A percentile compares a stretch with the other conserved stretches of the same genome.
Evolutionary conservation across 2,888 invertebrate species (phyloP).

Genomic region (Eretmocerus hayati): DNA sequence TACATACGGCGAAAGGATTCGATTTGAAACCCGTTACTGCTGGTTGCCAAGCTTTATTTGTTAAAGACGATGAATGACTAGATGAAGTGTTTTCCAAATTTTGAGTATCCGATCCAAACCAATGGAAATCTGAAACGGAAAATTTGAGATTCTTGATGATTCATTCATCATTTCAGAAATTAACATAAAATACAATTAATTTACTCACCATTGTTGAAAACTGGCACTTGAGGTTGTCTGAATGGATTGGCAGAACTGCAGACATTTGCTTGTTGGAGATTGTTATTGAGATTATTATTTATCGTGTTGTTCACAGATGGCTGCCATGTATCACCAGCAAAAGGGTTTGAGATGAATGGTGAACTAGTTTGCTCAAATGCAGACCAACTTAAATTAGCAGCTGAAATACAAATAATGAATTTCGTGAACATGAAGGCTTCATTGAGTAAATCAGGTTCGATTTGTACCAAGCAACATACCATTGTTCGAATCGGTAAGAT

Average conservation of each 20-base stretch:
- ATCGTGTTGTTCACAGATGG: constrained; percentile 41
- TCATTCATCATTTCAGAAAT: background rate
- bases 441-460: too few relatives aligned
- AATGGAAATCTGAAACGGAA: constrained; percentile 36
- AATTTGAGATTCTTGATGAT: background rate
- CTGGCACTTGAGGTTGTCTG: constrained; percentile 35
- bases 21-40: constrained; percentile 42
- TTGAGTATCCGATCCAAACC: constrained; percentile 38
- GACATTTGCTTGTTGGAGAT: constrained; percentile 35
- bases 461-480: too few relatives aligned
- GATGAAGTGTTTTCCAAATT: constrained; percentile 42
- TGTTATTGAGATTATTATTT: constrained; percentile 32
- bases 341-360: constrained; percentile 42
- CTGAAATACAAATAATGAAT: constrained; percentile 30
- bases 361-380: constrained; percentile 34
- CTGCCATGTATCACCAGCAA: constrained; percentile 39
- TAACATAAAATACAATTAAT: constrained; percentile 1
- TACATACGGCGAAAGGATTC: constrained; percentile 47
- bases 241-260: constrained; percentile 43
- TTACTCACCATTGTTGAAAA: constrained; percentile 37
- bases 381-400: constrained; percentile 36
- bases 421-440: too few relatives aligned
- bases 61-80: constrained; percentile 41
- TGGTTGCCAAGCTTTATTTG: constrained; percentile 45
- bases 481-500: constrained; percentile 30